Evolutionary conservation across 2,888 invertebrate species (phyloP).

Genomic region (Chironomus riparius): DNA sequence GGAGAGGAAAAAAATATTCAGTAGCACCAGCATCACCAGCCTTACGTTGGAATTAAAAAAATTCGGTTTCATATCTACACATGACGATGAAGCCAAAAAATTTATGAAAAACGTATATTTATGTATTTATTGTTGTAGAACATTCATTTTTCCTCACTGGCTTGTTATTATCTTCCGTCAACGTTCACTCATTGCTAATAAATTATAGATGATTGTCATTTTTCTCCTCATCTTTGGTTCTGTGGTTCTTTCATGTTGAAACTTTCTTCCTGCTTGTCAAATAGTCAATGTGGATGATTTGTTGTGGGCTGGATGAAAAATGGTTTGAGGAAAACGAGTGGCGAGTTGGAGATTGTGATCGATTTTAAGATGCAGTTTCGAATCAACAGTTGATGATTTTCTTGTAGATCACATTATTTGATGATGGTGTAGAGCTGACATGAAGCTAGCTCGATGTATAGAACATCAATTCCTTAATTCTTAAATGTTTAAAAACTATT

Average conservation of each 20-base stretch:
- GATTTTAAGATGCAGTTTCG: too few relatives aligned
- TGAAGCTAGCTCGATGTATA: too few relatives aligned
- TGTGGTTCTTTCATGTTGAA: neutral
- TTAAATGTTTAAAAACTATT: too few relatives aligned
- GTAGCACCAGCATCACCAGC: neutral
- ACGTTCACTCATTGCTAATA: slow-evolving; percentile 17
- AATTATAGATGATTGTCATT: slow-evolving; percentile 27
- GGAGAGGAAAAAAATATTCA: neutral
- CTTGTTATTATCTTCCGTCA: neutral
- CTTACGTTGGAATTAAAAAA: neutral
- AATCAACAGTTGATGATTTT: too few relatives aligned
- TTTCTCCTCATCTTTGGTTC: neutral
- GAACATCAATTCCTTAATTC: too few relatives aligned
- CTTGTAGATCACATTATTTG: too few relatives aligned
- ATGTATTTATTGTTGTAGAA: neutral
- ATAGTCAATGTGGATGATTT: neutral
- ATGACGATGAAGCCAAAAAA: neutral
- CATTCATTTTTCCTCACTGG: neutral
- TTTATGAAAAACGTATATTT: neutral
- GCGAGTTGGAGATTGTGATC: too few relatives aligned
- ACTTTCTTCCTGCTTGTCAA: neutral
- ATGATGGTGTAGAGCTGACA: too few relatives aligned
- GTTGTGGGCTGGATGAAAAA: too few relatives aligned
- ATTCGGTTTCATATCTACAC: neutral
- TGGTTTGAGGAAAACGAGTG: too few relatives aligned